A percentile compares a stretch with the other conserved stretches of the same genome.
Evolutionary conservation across 2,113 vertebrate genomes (phyloP).

Genomic region (Taurulus bubalis): DNA sequence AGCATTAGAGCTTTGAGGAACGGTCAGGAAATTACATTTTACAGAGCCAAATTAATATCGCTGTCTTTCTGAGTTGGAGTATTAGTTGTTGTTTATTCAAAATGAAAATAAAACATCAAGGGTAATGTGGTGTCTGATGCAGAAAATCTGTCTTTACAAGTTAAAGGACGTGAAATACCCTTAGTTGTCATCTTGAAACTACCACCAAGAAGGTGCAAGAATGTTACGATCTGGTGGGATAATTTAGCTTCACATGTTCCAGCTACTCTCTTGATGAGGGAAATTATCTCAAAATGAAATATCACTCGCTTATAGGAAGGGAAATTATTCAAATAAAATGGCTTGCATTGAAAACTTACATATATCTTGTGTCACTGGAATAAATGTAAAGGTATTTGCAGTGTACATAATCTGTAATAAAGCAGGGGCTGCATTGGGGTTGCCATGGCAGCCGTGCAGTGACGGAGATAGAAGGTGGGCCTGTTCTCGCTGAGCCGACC

Average conservation of each 20-base stretch:
- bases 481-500: conserved; percentile 61
- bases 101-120: not conserved
- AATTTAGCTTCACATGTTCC: not conserved
- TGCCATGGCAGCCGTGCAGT: conserved; percentile 52
- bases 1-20: conserved; percentile 6
- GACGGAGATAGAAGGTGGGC: conserved; percentile 67
- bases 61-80: not conserved
- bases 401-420: conserved; percentile 18
- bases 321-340: not conserved
- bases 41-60: not conserved
- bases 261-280: not conserved
- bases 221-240: not conserved
- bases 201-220: not conserved
- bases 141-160: conserved; percentile 4
- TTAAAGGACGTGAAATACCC: not conserved
- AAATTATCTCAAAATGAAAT: not conserved
- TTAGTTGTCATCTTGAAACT: not conserved
- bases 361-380: not conserved
- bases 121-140: not conserved
- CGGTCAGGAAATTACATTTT: not conserved
- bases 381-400: not conserved
- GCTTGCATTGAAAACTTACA: not conserved
- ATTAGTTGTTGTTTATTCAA: not conserved
- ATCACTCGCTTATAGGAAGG: not conserved
- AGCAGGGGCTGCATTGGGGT: conserved; percentile 33